These are phyloP conservation scores for Trachemys scripta DNA, from an alignment of 2,113 vertebrate genomes.

Conservation along the genomic window DNA sequence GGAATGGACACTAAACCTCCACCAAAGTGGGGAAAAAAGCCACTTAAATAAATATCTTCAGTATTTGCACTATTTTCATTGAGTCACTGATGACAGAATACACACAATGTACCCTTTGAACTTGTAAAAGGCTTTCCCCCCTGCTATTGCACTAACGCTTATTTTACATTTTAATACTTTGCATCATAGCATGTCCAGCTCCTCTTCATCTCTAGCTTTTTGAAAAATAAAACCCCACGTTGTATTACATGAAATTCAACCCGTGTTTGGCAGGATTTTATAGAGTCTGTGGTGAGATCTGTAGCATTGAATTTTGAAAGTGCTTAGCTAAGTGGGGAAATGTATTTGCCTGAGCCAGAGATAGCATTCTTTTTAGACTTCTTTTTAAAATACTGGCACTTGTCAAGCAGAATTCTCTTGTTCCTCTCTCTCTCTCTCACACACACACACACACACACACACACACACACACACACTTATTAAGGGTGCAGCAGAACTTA, in stretches of 20 bases:
- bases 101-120: constrained; percentile 24
- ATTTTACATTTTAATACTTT: constrained; percentile 70
- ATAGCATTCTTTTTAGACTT: constrained; percentile 71
- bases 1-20: constrained; percentile 5
- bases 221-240: constrained; percentile 8
- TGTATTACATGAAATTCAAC: constrained; percentile 73
- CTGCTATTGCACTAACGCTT: constrained; percentile 42
- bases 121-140: constrained; percentile 44
- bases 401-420: constrained; percentile 68
- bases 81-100: constrained; percentile 54
- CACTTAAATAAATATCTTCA: constrained; percentile 58
- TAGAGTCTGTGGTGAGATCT: constrained; percentile 70
- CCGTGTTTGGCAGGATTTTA: constrained; percentile 72
- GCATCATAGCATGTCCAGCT: constrained; percentile 56
- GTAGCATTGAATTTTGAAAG: constrained; percentile 59
- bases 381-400: constrained; percentile 70
- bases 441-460: not conserved
- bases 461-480: constrained; percentile 46
- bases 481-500: constrained; percentile 56
- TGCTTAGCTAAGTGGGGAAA: constrained; percentile 70
- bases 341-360: constrained; percentile 70
- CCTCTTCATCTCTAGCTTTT: constrained; percentile 59
- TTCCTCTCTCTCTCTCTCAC: constrained; percentile 31
- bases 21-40: constrained; percentile 13
- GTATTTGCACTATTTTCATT: constrained; percentile 45